Evolutionary conservation across 2,888 invertebrate genomes (phyloP).

Genomic region (Trichopoda pennipes): DNA sequence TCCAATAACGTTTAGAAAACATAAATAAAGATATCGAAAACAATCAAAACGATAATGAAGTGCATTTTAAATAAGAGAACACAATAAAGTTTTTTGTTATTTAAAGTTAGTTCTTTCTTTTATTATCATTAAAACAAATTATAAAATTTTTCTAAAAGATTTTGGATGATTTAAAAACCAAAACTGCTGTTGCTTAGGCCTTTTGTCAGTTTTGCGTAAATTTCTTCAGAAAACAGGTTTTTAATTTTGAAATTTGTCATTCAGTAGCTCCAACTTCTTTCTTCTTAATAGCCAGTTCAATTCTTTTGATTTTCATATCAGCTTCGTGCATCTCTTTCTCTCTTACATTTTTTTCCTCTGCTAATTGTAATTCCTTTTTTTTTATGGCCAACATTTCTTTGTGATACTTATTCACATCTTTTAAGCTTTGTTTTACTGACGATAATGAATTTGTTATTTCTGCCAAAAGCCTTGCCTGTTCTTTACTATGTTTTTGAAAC

Average conservation of each 20-base stretch:
- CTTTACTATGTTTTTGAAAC: slow-evolving; percentile 5
- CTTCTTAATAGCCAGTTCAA: slow-evolving; percentile 7
- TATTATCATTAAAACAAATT: no score
- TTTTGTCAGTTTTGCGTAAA: no score
- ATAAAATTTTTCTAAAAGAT: no score
- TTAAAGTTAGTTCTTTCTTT: no score
- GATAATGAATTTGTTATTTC: slow-evolving; percentile 1
- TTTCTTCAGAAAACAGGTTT: background rate
- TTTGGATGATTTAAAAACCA: no score
- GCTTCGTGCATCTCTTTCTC: slow-evolving; percentile 17
- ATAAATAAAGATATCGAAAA: no score
- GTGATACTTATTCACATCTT: no score
- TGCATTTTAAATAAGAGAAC: no score
- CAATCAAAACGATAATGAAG: no score
- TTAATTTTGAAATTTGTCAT: background rate
- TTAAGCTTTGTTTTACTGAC: slow-evolving; percentile 14
- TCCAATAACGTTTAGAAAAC: no score
- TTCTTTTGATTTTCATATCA: slow-evolving; percentile 21
- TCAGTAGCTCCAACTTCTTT: slow-evolving; percentile 10
- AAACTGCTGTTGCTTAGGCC: no score
- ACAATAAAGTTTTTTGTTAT: no score
- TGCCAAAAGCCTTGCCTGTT: background rate
- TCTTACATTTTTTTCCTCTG: slow-evolving; percentile 7
- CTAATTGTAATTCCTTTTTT: slow-evolving; percentile 8
- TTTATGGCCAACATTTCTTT: slow-evolving; percentile 9